Percentiles rank a stretch among this genome's conserved stretches.
phyloP scores from a whole-genome alignment of 2,888 invertebrate genomes.

The Caenorhabditis imperialis region DNA sequence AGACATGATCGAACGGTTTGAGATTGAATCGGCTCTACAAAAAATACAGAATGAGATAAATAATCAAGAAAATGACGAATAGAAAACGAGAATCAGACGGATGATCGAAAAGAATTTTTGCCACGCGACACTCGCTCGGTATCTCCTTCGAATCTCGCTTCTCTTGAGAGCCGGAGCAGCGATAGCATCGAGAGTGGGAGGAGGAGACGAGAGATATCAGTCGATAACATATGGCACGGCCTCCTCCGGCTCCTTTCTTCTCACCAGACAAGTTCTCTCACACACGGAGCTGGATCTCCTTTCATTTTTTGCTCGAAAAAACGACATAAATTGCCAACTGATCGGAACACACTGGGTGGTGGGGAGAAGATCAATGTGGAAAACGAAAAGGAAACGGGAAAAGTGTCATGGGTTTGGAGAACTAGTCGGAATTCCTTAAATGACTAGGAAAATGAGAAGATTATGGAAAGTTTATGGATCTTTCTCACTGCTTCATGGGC shows the following conservation, averaged over 20 bases:
- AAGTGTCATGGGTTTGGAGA: too few relatives aligned
- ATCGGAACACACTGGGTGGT: too few relatives aligned
- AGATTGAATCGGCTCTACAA: conserved; percentile 4
- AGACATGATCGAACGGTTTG: conserved; percentile 53
- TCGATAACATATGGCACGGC: conserved; percentile 55
- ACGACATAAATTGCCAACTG: too few relatives aligned
- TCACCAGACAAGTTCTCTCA: conserved; percentile 23
- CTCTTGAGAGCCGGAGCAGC: conserved; percentile 22
- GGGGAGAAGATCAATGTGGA: too few relatives aligned
- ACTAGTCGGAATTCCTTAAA: too few relatives aligned
- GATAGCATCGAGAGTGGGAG: conserved; percentile 41
- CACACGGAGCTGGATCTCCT: too few relatives aligned
- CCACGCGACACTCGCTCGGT: conserved; percentile 24
- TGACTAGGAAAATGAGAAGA: too few relatives aligned
- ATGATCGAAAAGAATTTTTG: conserved; percentile 19
- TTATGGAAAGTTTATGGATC: too few relatives aligned
- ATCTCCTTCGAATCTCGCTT: conserved; percentile 20
- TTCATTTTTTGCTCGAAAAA: too few relatives aligned
- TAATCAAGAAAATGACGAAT: neutral
- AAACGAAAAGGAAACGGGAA: too few relatives aligned
- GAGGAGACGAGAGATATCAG: conserved; percentile 47
- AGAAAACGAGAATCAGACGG: conserved; percentile 7
- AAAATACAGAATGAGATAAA: neutral
- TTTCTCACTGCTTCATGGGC: conserved; percentile 20
- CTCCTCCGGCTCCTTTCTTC: conserved; percentile 10